Base-by-base conservation (phyloP, 2,797 vertebrate genomes). In the Cynodonichthys magdalenae region DNA sequence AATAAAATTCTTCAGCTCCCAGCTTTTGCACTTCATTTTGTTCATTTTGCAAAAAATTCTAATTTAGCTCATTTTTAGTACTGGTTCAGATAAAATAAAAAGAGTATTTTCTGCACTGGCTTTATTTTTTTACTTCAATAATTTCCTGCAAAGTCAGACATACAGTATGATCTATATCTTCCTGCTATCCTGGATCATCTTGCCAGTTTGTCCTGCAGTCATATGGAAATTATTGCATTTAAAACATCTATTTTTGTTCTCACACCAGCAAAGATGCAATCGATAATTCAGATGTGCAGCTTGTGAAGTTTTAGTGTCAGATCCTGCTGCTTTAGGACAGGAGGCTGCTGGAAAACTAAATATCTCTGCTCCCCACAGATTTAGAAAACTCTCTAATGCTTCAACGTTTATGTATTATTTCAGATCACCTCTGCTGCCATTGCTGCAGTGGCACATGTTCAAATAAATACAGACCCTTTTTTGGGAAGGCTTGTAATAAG, bases 201-300 rank as follows among this genome's bases (percentile, higher is more conserved):
- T 72, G 71, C 41, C 67, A 46, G 57, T 75, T 82, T 84, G 63
- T 69, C 81, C 75, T 57, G 71, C 53, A 65, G 87, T 80, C 71
- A 51, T 76, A 81, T 83, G 68, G 74, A 84, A 84, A 90, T 79
- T 63, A 77, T 59, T 77, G 59, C 68, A 76, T 88, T 82, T 78
- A 82, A 84, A 87, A 80, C 67, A 79, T 84, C 71, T 85, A 75
- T 83, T 82, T 89, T 76, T 78, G 69, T 70, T 56, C 74, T 61
- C 57, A 62, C 63, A 75, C 66, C 54, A 71, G 73, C 72, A 79
- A 83, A 72, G 76, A 75, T 15, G 20, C 63, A 74, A 86, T 91
- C 78, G 87, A 88, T 88, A 87, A 88, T 89, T 90, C 75, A 90
- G 79, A 86, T 69, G 56, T 70, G 71, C 79, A 79, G 73, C 71